Percentiles rank a stretch among this genome's conserved stretches.
Evolutionary conservation across 2,888 invertebrate genomes (phyloP).

Genomic region (Acrocyrtus sp.): DNA sequence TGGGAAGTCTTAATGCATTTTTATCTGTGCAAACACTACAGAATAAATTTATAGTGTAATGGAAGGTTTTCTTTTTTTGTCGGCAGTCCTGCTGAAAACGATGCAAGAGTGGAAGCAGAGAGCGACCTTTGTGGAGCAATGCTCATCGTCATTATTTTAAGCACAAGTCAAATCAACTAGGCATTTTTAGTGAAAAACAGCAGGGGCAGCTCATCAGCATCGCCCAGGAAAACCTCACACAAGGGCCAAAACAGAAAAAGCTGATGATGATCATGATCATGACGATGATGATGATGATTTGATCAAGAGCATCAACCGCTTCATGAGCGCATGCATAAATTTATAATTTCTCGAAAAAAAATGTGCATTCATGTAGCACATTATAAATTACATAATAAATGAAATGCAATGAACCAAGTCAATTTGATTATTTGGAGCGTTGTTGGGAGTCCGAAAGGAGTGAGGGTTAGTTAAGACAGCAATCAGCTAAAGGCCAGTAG

Average conservation of each 20-base stretch:
- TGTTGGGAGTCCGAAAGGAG: slow-evolving; percentile 34
- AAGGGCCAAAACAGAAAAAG: no score
- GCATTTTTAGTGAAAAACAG: slow-evolving; percentile 34
- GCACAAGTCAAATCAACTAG: slow-evolving; percentile 10
- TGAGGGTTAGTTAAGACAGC: not conserved
- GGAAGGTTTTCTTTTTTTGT: slow-evolving; percentile 35
- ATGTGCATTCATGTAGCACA: slow-evolving; percentile 35
- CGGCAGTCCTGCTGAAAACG: slow-evolving; percentile 15
- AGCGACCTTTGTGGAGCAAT: slow-evolving; percentile 4
- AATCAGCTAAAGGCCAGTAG: slow-evolving; percentile 1
- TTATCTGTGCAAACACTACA: no score
- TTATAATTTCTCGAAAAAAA: slow-evolving; percentile 16
- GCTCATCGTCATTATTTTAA: no score
- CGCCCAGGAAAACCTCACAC: slow-evolving; percentile 32
- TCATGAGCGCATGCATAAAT: no score
- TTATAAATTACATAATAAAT: slow-evolving; percentile 53
- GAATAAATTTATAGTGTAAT: no score
- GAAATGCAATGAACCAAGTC: slow-evolving; percentile 60
- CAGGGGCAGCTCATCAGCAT: slow-evolving; percentile 45
- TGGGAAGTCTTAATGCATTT: no score
- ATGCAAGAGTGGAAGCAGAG: slow-evolving; percentile 15
- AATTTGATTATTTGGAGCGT: slow-evolving; percentile 56
- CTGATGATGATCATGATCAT: slow-evolving; percentile 3
- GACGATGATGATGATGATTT: no score
- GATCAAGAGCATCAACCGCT: slow-evolving; percentile 11